Evolutionary conservation across 2,888 invertebrate genomes (phyloP), one percentile per base, ranked within the genome.

Genomic region (Branchipolynoe longqiensis): DNA sequence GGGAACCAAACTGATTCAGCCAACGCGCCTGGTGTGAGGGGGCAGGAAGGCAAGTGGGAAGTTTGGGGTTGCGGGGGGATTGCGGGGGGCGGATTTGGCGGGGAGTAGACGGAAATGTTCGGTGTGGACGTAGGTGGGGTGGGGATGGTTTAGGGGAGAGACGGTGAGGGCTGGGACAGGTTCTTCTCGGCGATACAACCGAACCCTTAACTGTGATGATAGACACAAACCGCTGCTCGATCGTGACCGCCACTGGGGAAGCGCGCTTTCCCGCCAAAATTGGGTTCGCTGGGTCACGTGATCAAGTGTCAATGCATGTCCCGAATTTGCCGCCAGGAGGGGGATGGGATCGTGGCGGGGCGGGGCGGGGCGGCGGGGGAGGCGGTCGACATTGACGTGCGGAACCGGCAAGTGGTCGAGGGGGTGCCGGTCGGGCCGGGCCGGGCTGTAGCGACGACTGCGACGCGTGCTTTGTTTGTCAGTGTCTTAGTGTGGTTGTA

Each of bases 281-380:
- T 78, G 78, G 48, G 78, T 78, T 78, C 78, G 54, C n/a, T 48
- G 31, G 78, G 78, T 78, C 54, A 54, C 54, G 78, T 78, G 78
- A 41, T 48, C 41, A 78, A 78, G 78, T 78, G 78, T 78, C 78
- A 78, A 78, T 48, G 31, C 48, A 41, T 78, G 78, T 78, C 78
- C 25, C n/a, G 78, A 8, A 41, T 54, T n/a, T n/a, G 54, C 22
- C 14, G 78, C 31, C 78, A 78, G 78, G 48, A 8, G 22, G 8
- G 22, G 38, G 18, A 62, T 25, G 14, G 18, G n/a, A 28, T 25
- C 12, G 28, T 14, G 14, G 3, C 28, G 56, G 14, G 62, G 62
- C 31, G 1, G 31, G 62, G 62, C 1, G 25, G 62, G 8, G 8
- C 8, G 8, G 48, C 8, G 48, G 8, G 18, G 48, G 18, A 12